Evolutionary conservation across 2,888 invertebrate species (phyloP).

Genomic region (Drosophila colorata): DNA sequence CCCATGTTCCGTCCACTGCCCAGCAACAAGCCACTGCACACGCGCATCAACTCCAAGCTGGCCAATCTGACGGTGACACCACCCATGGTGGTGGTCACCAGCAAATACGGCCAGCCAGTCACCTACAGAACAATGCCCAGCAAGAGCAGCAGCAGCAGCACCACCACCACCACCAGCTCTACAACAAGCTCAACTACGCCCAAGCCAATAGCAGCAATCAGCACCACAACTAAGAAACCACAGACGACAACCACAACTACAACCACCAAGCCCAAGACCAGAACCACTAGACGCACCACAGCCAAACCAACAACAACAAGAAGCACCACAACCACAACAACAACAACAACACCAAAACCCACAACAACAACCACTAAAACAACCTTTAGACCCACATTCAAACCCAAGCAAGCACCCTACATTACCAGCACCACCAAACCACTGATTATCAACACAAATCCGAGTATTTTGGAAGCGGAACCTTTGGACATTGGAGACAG

Average conservation of each 20-base stretch:
- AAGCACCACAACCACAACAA: neutral
- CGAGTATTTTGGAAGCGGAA: constrained; percentile 84
- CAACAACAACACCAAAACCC: constrained; percentile 25
- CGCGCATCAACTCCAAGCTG: constrained; percentile 80
- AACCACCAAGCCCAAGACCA: constrained; percentile 29
- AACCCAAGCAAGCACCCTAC: constrained; percentile 30
- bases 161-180: constrained; percentile 13
- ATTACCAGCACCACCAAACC: constrained; percentile 54
- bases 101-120: constrained; percentile 64
- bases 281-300: constrained; percentile 33
- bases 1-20: constrained; percentile 79
- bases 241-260: constrained; percentile 27
- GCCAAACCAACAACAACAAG: constrained; percentile 29
- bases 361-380: constrained; percentile 17
- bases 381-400: constrained; percentile 13
- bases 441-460: constrained; percentile 83
- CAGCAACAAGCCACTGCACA: constrained; percentile 65
- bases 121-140: constrained; percentile 61
- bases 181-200: constrained; percentile 31
- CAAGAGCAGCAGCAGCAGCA: constrained; percentile 17
- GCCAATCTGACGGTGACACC: constrained; percentile 78
- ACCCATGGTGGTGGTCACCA: constrained; percentile 64
- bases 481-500: constrained; percentile 68
- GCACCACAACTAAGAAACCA: constrained; percentile 13
- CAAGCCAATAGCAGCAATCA: neutral